A percentile compares a stretch with the other conserved stretches of the same genome.
Evolutionary conservation across 2,113 vertebrate species (phyloP).

Genomic region (Monopterus albus): DNA sequence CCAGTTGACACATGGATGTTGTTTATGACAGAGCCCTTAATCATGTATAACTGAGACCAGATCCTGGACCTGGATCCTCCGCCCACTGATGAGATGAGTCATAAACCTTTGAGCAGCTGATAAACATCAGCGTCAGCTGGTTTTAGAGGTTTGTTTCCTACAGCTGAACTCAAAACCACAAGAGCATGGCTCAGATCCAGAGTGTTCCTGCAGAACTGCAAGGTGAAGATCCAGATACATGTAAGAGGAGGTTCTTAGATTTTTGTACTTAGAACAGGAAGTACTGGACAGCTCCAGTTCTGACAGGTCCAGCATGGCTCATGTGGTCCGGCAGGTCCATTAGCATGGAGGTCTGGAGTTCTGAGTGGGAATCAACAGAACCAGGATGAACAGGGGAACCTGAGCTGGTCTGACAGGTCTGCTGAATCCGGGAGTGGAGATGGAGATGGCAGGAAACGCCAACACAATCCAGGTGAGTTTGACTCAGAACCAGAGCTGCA

Average conservation of each 20-base stretch:
- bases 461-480: slow-evolving; percentile 13
- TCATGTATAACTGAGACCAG: background rate
- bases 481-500: background rate
- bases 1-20: no score
- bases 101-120: slow-evolving; percentile 40
- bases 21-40: background rate
- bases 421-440: slow-evolving; percentile 37
- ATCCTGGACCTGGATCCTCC: background rate
- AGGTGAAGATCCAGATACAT: no score
- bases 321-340: background rate
- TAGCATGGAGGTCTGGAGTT: background rate
- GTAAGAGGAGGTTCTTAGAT: background rate
- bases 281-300: background rate
- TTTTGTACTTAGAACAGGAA: background rate
- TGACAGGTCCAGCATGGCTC: no score
- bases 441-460: slow-evolving; percentile 16
- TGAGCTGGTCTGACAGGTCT: background rate
- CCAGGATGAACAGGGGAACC: slow-evolving; percentile 28
- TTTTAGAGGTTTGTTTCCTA: slow-evolving; percentile 5
- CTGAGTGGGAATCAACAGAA: background rate
- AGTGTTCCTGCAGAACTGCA: no score
- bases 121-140: background rate
- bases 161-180: background rate
- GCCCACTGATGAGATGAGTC: slow-evolving; percentile 42
- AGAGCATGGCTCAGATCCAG: background rate